phyloP scores from a whole-genome alignment of 2,797 vertebrate genomes.

The Myotis vivesi region DNA sequence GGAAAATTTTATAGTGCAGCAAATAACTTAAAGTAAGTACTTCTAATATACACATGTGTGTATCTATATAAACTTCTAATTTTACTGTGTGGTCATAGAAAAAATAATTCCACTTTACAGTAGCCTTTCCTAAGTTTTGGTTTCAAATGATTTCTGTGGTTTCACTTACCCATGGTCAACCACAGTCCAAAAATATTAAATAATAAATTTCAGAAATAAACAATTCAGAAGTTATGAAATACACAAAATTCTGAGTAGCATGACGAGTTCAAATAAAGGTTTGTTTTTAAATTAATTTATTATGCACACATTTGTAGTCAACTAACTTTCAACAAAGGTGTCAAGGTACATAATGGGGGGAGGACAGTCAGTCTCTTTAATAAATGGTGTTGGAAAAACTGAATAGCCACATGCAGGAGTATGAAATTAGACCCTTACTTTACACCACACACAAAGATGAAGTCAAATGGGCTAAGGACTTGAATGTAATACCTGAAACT shows the following conservation, averaged over 20 bases:
- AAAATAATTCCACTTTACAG: neutral
- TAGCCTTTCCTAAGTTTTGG: neutral
- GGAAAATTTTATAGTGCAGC: neutral
- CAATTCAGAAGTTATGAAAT: neutral
- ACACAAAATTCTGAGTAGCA: neutral
- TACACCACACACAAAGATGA: neutral
- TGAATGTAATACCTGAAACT: neutral
- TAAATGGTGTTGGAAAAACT: neutral
- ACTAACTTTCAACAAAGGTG: neutral
- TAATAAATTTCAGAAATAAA: neutral
- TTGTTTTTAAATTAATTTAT: neutral
- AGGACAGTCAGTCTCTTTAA: neutral
- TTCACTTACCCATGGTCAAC: neutral
- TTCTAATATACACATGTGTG: neutral
- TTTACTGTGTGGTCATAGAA: neutral
- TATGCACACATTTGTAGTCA: neutral
- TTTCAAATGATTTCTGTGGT: neutral
- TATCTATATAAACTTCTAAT: neutral
- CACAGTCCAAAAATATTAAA: neutral
- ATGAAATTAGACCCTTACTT: neutral
- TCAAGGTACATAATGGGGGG: neutral
- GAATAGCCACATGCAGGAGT: neutral
- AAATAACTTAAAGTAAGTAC: neutral
- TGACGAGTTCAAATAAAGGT: neutral
- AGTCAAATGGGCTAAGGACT: neutral